Percentiles rank a stretch among this genome's conserved stretches.
phyloP scores from a whole-genome alignment of 2,113 vertebrate species.

The Pachypanchax playfairii region DNA sequence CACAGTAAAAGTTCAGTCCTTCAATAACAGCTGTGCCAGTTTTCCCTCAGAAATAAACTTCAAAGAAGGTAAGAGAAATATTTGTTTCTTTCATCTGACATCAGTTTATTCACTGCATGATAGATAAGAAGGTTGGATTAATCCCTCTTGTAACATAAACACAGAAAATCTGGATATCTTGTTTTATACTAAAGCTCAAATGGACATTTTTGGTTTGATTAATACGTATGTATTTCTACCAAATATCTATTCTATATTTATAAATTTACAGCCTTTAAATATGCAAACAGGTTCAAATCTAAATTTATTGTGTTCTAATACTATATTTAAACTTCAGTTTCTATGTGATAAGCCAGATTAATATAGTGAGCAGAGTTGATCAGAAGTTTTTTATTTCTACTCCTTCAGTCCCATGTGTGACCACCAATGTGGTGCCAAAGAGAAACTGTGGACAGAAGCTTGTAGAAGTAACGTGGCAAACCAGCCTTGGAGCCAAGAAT shows the following conservation, averaged over 20 bases:
- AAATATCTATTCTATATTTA: too few species aligned
- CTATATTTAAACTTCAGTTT: not conserved
- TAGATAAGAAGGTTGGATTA: too few species aligned
- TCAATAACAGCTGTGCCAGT: slow-evolving; percentile 68
- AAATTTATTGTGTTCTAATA: not conserved
- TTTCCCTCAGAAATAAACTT: slow-evolving; percentile 44
- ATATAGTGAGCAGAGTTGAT: not conserved
- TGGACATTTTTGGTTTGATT: too few species aligned
- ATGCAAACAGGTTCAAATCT: too few species aligned
- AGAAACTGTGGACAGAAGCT: slow-evolving; percentile 61
- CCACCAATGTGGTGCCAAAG: slow-evolving; percentile 54
- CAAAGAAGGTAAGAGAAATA: slow-evolving; percentile 62
- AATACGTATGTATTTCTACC: too few species aligned
- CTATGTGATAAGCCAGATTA: not conserved
- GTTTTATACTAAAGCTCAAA: too few species aligned
- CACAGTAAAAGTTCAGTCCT: slow-evolving; percentile 61
- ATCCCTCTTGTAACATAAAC: too few species aligned
- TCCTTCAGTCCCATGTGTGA: slow-evolving; percentile 73
- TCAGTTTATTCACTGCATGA: not conserved
- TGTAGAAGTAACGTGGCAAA: slow-evolving; percentile 63
- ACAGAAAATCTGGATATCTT: too few species aligned
- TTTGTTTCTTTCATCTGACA: not conserved
- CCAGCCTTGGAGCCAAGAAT: slow-evolving; percentile 64
- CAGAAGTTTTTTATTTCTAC: slow-evolving; percentile 5
- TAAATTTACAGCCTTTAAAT: too few species aligned